Conservation (phyloP, 2,888 invertebrate species). For the Ommatoiulus sabulosus region DNA sequence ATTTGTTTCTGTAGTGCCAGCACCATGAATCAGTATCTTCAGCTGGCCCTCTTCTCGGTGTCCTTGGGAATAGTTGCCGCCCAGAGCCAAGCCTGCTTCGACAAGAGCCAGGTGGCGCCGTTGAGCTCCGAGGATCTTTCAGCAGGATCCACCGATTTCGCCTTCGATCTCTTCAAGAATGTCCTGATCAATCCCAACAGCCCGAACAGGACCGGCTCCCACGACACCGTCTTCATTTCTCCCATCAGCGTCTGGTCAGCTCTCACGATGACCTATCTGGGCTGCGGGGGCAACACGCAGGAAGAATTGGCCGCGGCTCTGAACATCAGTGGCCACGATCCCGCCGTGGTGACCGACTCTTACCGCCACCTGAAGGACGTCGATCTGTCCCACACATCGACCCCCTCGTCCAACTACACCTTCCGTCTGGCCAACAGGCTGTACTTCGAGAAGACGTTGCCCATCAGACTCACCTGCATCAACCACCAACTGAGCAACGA, state of each 20-base stretch:
- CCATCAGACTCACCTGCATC: conserved; percentile 65
- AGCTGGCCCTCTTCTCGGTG: background rate
- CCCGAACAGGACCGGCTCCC: too few relatives aligned
- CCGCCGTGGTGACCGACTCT: background rate
- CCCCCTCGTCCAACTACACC: conserved; percentile 67
- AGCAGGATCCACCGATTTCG: conserved; percentile 23
- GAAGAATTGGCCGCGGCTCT: conserved; percentile 50
- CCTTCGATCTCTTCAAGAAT: conserved; percentile 48
- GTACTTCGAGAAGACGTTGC: conserved; percentile 69
- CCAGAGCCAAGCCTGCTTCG: background rate
- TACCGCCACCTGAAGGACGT: background rate
- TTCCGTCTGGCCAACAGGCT: conserved; percentile 80
- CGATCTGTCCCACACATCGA: background rate
- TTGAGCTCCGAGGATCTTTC: background rate
- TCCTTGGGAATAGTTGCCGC: background rate
- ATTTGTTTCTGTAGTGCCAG: background rate
- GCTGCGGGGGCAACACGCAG: conserved; percentile 66
- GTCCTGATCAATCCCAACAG: background rate
- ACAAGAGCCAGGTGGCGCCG: background rate
- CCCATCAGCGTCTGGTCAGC: conserved; percentile 68
- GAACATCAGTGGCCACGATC: background rate
- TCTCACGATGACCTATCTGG: conserved; percentile 67
- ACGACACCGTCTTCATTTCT: conserved; percentile 65
- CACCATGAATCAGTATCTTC: background rate
- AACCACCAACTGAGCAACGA: conserved; percentile 74